These are phyloP conservation scores for Condylura cristata DNA, from an alignment of 2,113 vertebrate species.

Conservation along the genomic window DNA sequence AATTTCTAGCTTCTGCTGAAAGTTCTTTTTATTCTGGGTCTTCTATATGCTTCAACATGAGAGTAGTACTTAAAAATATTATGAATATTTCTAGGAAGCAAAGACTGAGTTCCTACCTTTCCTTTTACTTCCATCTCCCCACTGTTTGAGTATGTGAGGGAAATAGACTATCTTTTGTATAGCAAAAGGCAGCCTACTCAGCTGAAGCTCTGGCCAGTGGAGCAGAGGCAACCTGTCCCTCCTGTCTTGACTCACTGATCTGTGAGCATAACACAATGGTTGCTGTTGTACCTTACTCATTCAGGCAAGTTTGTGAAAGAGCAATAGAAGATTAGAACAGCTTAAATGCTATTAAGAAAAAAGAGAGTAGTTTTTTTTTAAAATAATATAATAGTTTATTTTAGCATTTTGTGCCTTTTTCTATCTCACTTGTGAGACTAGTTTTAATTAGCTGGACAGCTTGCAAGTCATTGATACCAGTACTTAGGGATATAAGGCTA, in stretches of 20 bases:
- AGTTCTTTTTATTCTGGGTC: conserved; percentile 7
- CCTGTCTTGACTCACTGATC: background rate
- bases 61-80: background rate
- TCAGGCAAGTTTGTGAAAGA: background rate
- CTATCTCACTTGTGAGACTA: too few relatives aligned
- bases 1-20: background rate
- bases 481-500: background rate
- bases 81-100: background rate
- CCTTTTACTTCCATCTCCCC: background rate
- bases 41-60: background rate
- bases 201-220: background rate
- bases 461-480: background rate
- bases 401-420: too few relatives aligned
- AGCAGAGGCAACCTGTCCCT: background rate
- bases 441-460: background rate
- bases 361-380: too few relatives aligned
- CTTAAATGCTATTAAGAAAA: background rate
- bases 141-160: background rate
- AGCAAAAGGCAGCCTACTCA: background rate
- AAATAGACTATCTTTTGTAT: background rate
- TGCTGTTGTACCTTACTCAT: background rate
- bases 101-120: background rate
- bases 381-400: too few relatives aligned
- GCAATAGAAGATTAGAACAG: background rate
- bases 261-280: background rate